Conservation (phyloP, 2,888 invertebrate genomes). For the Sinelater perroti region DNA sequence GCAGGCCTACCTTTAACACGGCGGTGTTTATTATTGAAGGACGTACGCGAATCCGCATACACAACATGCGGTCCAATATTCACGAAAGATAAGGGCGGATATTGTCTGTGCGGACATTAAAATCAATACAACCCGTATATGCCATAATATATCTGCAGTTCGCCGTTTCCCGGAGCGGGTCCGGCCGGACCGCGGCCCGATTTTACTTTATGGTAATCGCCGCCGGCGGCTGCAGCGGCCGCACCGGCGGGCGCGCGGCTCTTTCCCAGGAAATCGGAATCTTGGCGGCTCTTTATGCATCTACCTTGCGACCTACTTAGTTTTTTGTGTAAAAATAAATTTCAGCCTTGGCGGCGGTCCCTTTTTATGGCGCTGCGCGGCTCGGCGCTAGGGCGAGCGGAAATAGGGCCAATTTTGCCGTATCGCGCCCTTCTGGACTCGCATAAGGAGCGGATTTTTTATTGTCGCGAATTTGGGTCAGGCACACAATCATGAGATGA, state of each 20-base stretch:
- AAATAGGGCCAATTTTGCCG: slow-evolving; percentile 30
- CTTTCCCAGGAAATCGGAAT: slow-evolving; percentile 53
- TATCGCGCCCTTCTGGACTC: slow-evolving; percentile 22
- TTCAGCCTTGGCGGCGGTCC: slow-evolving; percentile 46
- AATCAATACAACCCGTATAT: slow-evolving; percentile 61
- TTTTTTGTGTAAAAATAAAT: slow-evolving; percentile 50
- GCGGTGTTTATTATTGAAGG: slow-evolving; percentile 59
- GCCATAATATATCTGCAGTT: slow-evolving; percentile 61
- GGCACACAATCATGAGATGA: slow-evolving; percentile 6
- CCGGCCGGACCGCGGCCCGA: slow-evolving; percentile 36
- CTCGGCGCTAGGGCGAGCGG: slow-evolving; percentile 23
- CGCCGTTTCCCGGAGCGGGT: slow-evolving; percentile 56
- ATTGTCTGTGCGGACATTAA: slow-evolving; percentile 57
- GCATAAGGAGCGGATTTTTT: slow-evolving; percentile 29
- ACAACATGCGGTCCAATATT: slow-evolving; percentile 53
- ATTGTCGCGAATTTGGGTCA: slow-evolving; percentile 29
- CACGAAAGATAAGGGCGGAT: slow-evolving; percentile 55
- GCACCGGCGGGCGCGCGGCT: slow-evolving; percentile 41
- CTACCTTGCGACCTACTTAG: slow-evolving; percentile 52
- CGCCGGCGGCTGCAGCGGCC: slow-evolving; percentile 54
- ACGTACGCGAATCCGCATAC: slow-evolving; percentile 54
- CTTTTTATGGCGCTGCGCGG: slow-evolving; percentile 29
- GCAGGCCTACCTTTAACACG: slow-evolving; percentile 52
- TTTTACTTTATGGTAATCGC: slow-evolving; percentile 36
- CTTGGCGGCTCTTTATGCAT: slow-evolving; percentile 46